Conservation (phyloP, 2,797 vertebrate species). For the Melanotaenia trifasciata region DNA sequence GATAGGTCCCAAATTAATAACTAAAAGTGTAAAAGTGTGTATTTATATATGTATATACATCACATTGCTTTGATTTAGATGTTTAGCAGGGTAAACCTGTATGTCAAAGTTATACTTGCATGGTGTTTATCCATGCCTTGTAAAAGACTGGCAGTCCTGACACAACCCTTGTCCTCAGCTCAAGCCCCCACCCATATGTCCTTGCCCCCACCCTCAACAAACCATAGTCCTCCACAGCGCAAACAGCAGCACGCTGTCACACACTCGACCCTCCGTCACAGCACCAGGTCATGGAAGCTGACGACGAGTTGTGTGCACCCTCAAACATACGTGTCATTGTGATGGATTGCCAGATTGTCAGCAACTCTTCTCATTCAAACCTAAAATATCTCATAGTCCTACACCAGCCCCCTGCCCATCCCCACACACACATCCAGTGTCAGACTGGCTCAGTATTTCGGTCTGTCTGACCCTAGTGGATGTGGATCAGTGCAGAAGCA, state of each 20-base stretch:
- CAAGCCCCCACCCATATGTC: slow-evolving; percentile 36
- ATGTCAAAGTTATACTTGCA: slow-evolving; percentile 6
- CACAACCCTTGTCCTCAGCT: slow-evolving; percentile 55
- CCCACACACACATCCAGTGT: neutral
- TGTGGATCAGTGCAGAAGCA: slow-evolving; percentile 75
- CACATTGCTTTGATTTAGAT: neutral
- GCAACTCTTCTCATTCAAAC: slow-evolving; percentile 67
- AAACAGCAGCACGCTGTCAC: slow-evolving; percentile 73
- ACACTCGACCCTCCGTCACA: slow-evolving; percentile 66
- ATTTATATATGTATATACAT: neutral
- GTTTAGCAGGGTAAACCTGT: neutral
- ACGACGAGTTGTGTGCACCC: slow-evolving; percentile 56
- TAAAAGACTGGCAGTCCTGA: slow-evolving; percentile 66
- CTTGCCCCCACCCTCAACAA: slow-evolving; percentile 60
- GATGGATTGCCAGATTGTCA: slow-evolving; percentile 75
- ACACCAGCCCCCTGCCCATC: neutral
- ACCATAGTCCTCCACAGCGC: slow-evolving; percentile 52
- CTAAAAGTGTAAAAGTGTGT: slow-evolving; percentile 8
- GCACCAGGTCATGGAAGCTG: slow-evolving; percentile 66
- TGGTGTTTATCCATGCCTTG: slow-evolving; percentile 4
- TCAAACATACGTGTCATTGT: slow-evolving; percentile 72
- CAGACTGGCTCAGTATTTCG: slow-evolving; percentile 50
- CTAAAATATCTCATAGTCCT: slow-evolving; percentile 60
- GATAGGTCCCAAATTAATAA: slow-evolving; percentile 30
- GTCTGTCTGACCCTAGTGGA: slow-evolving; percentile 75